Base-by-base conservation (phyloP, 2,797 vertebrate genomes). In the Echiichthys vipera region DNA sequence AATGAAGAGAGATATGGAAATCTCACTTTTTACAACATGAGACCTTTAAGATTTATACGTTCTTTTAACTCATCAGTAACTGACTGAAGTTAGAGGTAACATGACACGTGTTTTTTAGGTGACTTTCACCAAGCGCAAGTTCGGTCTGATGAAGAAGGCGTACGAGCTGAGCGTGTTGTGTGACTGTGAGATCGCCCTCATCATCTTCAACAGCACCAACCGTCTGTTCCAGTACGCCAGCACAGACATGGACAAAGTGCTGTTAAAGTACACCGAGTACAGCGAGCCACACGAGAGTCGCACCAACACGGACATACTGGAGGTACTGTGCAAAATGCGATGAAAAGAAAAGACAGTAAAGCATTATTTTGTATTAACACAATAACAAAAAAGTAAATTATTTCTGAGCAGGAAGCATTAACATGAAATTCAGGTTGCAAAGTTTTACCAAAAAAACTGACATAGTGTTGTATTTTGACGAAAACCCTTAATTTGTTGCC, bases 121-220 rank as follows among this genome's bases (percentile, higher is more conserved):
- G 89, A 99, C 97, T 0, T 99, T 99, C 87, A 99, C 97, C 87
- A 99, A 99, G 87, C 93, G 97, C 3, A 98, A 98, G 65, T 99
- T 99, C 7, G 97, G 97, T 27, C 91, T 99, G 91, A 99, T 99
- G 97, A 99, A 99, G 94, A 99, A 99, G 80, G 97, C 97, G 0
- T 99, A 98, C 0, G 97, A 99, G 92, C 92, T 98, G 93, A 99
- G 97, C 5, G 97, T 99, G 72, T 93, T 99, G 71, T 99, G 97
- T 0, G 97, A 99, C 95, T 99, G 97, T 3, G 97, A 99, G 94
- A 98, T 99, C 22, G 97, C 97, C 18, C 97, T 99, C 78, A 99
- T 99, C 95, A 98, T 99, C 93, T 98, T 99, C 95, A 99, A 98
- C 93, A 96, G 96, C 92, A 95, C 97, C 83, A 97, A 98, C 85